Conservation (phyloP, 2,888 invertebrate genomes). For the Clunio marinus region DNA sequence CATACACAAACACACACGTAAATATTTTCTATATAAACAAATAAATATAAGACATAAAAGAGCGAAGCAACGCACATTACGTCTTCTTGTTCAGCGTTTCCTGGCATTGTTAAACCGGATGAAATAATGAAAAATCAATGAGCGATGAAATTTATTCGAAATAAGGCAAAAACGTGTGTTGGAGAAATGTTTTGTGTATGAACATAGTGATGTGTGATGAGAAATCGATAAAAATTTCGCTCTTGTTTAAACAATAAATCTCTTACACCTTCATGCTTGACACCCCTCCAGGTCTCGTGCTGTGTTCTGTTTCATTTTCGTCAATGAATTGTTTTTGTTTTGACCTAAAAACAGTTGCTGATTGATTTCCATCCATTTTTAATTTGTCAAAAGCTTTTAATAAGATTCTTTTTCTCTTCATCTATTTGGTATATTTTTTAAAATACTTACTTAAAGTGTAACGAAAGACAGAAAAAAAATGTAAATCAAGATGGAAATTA, state of each 20-base stretch:
- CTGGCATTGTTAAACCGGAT: slow-evolving; percentile 17
- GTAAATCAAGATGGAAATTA: neutral
- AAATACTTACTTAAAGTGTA: too few relatives aligned
- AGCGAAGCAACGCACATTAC: neutral
- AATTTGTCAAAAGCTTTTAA: neutral
- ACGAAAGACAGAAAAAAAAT: too few relatives aligned
- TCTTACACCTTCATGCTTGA: neutral
- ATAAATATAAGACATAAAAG: neutral
- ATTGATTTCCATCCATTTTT: neutral
- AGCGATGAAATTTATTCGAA: slow-evolving; percentile 25
- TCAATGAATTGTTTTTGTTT: neutral
- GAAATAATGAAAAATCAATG: slow-evolving; percentile 38
- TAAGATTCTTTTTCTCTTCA: too few relatives aligned
- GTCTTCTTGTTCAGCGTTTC: neutral
- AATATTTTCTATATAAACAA: neutral
- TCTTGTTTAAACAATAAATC: slow-evolving; percentile 12
- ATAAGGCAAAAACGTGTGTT: neutral
- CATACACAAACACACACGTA: neutral
- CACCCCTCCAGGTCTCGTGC: too few relatives aligned
- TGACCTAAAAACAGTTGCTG: neutral
- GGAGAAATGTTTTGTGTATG: neutral
- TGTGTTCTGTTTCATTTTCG: too few relatives aligned
- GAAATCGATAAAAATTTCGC: slow-evolving; percentile 17
- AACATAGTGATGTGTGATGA: slow-evolving; percentile 15
- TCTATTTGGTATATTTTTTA: too few relatives aligned